Evolutionary conservation across 2,113 vertebrate species (phyloP).

Genomic region (Clarias magur): DNA sequence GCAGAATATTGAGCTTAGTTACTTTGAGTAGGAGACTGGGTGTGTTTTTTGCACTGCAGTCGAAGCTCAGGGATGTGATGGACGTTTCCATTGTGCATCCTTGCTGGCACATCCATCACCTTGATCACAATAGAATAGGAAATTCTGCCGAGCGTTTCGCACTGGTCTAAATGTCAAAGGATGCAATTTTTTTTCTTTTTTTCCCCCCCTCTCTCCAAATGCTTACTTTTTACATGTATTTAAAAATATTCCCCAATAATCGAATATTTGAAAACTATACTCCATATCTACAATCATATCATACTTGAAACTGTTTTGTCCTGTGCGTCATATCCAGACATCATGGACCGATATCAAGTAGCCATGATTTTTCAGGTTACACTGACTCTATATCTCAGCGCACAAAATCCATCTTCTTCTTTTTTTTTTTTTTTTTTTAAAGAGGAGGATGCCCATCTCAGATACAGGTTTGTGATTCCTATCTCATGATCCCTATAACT

Average conservation of each 20-base stretch:
- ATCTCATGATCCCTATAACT: conserved; percentile 26
- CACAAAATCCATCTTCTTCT: conserved; percentile 4
- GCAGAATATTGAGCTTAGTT: neutral
- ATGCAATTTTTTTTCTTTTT: neutral
- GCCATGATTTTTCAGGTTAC: neutral
- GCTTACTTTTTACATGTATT: neutral
- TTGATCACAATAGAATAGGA: conserved; percentile 32
- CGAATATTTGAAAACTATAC: neutral
- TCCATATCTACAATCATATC: neutral
- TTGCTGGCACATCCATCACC: conserved; percentile 36
- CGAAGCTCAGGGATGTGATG: conserved; percentile 8
- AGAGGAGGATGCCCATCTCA: neutral
- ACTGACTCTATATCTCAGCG: neutral
- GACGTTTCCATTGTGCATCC: conserved; percentile 34
- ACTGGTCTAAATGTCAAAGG: conserved; percentile 23
- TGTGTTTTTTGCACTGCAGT: conserved; percentile 1
- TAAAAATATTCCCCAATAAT: neutral
- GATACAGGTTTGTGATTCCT: conserved; percentile 8
- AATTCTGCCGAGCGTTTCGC: neutral
- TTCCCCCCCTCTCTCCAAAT: neutral
- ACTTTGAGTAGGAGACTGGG: neutral
- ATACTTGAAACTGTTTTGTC: neutral
- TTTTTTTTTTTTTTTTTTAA: conserved; percentile 18
- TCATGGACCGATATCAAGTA: neutral
- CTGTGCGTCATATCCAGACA: neutral